A percentile compares a stretch with the other conserved stretches of the same genome.
Evolutionary conservation across 1,140 invertebrate genomes (phyloP).

Genomic region (Colletes latitarsis): DNA sequence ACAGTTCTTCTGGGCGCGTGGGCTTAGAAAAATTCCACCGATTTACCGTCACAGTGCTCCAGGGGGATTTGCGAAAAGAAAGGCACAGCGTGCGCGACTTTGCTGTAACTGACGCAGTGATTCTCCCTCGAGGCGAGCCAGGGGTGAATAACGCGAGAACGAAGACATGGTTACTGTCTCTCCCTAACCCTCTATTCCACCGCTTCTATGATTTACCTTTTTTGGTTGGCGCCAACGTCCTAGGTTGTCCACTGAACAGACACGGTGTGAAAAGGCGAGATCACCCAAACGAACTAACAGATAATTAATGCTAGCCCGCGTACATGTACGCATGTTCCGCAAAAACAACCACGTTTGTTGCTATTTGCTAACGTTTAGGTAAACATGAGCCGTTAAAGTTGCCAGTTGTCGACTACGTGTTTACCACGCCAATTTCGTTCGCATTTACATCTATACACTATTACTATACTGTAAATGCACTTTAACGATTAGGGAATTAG

Average conservation of each 20-base stretch:
- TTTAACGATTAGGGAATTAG: too few species aligned
- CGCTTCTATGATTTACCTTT: constrained; percentile 5
- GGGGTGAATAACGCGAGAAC: constrained; percentile 28
- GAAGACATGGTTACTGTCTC: constrained; percentile 9
- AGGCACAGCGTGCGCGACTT: constrained; percentile 34
- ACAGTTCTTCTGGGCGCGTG: background rate
- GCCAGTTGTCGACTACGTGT: too few species aligned
- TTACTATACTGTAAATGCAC: too few species aligned
- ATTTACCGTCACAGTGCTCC: constrained; percentile 32
- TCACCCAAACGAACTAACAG: constrained; percentile 2
- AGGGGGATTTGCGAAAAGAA: constrained; percentile 39
- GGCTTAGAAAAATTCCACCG: constrained; percentile 47
- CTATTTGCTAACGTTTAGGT: too few species aligned
- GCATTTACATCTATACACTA: too few species aligned
- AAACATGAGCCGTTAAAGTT: too few species aligned
- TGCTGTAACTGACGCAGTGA: constrained; percentile 51
- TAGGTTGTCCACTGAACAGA: background rate
- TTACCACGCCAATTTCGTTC: too few species aligned
- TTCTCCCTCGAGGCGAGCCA: constrained; percentile 27
- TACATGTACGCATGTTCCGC: background rate
- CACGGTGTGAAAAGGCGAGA: constrained; percentile 25
- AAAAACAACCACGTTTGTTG: background rate
- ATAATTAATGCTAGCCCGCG: constrained; percentile 37
- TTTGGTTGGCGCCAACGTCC: background rate
- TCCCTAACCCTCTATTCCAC: background rate